These are phyloP conservation scores for Spheniscus mendiculus DNA, from an alignment of 2,113 vertebrate genomes.

Conservation along the genomic window DNA sequence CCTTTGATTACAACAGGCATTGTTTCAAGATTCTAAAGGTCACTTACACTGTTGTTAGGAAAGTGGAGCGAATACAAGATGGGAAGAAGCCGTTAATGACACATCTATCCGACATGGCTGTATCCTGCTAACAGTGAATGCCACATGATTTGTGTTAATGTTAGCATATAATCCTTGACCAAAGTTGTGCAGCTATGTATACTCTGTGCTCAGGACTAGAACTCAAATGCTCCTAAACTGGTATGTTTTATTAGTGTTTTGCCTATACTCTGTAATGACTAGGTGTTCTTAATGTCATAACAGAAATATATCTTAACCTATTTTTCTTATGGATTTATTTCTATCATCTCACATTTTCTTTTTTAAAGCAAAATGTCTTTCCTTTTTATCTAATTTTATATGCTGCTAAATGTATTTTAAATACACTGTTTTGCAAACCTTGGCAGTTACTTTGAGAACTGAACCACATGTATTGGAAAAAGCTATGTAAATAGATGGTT, in stretches of 20 bases:
- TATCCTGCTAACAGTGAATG: conserved; percentile 47
- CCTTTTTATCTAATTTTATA: conserved; percentile 77
- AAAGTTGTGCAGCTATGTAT: conserved; percentile 74
- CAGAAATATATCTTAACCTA: conserved; percentile 65
- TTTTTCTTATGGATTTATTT: conserved; percentile 76
- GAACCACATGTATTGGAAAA: conserved; percentile 68
- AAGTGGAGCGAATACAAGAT: not conserved
- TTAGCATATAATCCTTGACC: conserved; percentile 69
- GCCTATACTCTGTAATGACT: conserved; percentile 57
- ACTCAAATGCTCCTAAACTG: conserved; percentile 43
- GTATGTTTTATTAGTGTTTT: conserved; percentile 65
- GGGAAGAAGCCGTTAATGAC: not conserved
- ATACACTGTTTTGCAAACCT: conserved; percentile 72
- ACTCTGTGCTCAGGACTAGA: conserved; percentile 76
- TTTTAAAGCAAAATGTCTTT: conserved; percentile 68
- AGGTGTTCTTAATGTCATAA: conserved; percentile 58
- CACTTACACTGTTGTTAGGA: conserved; percentile 10
- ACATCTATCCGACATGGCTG: conserved; percentile 16
- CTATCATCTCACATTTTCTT: conserved; percentile 68
- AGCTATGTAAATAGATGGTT: conserved; percentile 81
- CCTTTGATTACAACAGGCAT: not conserved
- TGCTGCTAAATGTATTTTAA: conserved; percentile 84
- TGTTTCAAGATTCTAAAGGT: conserved; percentile 26
- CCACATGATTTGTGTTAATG: conserved; percentile 45
- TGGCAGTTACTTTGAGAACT: conserved; percentile 65